Base-by-base conservation (phyloP, 2,888 invertebrate genomes). In the Dryobota labecula region DNA sequence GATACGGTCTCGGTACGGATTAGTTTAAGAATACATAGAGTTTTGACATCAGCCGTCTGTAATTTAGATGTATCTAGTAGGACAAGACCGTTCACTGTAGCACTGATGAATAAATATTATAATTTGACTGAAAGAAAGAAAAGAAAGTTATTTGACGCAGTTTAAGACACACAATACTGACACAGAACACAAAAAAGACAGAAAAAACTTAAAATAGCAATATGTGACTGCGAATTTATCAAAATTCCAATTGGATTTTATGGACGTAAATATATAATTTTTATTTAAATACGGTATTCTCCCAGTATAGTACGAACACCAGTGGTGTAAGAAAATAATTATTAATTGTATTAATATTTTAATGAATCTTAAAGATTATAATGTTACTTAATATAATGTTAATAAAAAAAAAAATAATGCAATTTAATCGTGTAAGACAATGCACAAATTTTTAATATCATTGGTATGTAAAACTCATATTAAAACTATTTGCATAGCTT, bases 361-460 rank as follows among this genome's bases (percentile, higher is more conserved):
- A 73, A 73, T 79, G 47, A 77, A 82, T 81, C 82, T 87, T 82
- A 82, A 88, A 89, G 88, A 87, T 88, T 89, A 79, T 84, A 85
- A 78, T 78, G 84, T 88, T 88, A 86, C 84, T 87, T 87, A 83
- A 81, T 78, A 80, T 66, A 79, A 78, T 76, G 75, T 78, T 84
- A 82, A 71, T 75, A 68, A 77, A 84, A 87, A 87, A 87, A 87
- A 54, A 85, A 83, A 84, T 85, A 89, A 87, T 87, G 70, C 79
- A 87, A 87, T 79, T 63, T 78, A 60, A 76, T 81, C 83, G 85
- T 88, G 80, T 87, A 86, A 81, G 85, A 85, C 82, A 87, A 80
- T 86, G 91, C 91, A 90, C 92, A 91, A 92, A 90, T 85, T 74
- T 86, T 74, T 86, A 84, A 86, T 83, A 84, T 83, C 73, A 82